phyloP scores from a whole-genome alignment of 2,797 vertebrate species.

The Florisuga fusca region DNA sequence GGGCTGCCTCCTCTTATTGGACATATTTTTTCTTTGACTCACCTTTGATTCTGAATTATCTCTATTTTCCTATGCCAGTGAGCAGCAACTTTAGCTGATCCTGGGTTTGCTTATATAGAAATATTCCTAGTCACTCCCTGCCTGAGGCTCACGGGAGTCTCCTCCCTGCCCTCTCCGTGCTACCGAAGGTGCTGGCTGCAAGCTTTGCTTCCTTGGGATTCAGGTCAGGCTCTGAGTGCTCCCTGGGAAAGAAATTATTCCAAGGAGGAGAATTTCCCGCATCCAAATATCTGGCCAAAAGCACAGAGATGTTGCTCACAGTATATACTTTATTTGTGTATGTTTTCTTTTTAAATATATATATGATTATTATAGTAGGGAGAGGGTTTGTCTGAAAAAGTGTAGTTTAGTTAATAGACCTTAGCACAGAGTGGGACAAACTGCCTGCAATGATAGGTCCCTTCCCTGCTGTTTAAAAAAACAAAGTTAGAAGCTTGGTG shows the following conservation, averaged over 20 bases:
- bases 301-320: neutral
- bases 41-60: slow-evolving; percentile 71
- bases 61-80: slow-evolving; percentile 64
- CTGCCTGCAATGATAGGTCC: neutral
- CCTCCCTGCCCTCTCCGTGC: slow-evolving; percentile 22
- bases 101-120: slow-evolving; percentile 48
- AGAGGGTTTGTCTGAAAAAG: neutral
- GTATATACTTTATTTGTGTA: neutral
- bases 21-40: slow-evolving; percentile 72
- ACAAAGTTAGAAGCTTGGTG: neutral
- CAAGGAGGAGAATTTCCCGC: neutral
- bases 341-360: neutral
- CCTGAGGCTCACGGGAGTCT: neutral
- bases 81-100: slow-evolving; percentile 49
- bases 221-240: neutral
- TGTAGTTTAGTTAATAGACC: neutral
- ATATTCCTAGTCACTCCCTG: neutral
- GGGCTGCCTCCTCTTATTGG: slow-evolving; percentile 72
- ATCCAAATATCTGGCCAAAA: neutral
- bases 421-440: neutral
- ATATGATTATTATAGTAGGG: neutral
- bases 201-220: slow-evolving; percentile 24
- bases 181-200: neutral
- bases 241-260: neutral
- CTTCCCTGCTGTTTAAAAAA: neutral